A percentile compares a stretch with the other conserved stretches of the same genome.
phyloP scores from a whole-genome alignment of 2,797 vertebrate genomes.

The Pitangus sulphuratus region DNA sequence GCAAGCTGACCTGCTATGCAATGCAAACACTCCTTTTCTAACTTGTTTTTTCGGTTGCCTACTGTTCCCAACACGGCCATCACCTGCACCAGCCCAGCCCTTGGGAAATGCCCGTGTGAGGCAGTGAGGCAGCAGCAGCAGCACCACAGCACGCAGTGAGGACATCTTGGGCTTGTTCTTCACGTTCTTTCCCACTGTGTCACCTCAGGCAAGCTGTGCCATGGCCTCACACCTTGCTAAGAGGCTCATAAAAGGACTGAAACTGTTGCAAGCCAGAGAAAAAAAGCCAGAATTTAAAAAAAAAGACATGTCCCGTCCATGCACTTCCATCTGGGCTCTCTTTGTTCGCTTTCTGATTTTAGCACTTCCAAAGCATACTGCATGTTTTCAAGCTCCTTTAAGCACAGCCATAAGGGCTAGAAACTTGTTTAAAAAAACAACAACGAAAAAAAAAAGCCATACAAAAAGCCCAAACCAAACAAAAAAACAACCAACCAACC shows the following conservation, averaged over 20 bases:
- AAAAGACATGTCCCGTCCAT: fast-evolving
- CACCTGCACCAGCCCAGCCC: fast-evolving
- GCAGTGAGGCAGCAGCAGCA: fast-evolving
- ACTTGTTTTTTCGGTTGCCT: neutral
- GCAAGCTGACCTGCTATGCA: neutral
- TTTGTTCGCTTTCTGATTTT: neutral
- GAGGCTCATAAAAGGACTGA: neutral
- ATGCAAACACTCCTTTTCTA: neutral
- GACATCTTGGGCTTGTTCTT: neutral
- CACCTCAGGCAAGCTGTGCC: neutral
- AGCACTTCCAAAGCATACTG: neutral
- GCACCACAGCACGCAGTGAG: fast-evolving
- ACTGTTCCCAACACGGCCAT: fast-evolving
- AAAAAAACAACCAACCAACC: neutral
- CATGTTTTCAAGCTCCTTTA: constrained; percentile 12
- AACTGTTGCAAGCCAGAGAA: neutral
- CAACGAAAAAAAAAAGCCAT: too few relatives aligned
- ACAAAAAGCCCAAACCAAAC: neutral
- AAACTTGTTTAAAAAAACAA: neutral
- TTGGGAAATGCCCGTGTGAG: neutral
- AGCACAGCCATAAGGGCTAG: neutral
- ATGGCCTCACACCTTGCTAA: neutral
- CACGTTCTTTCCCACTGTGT: neutral
- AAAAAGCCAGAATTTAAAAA: neutral
- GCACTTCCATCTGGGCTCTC: neutral